Percentiles rank a stretch among this genome's conserved stretches.
These are phyloP conservation scores for Phalacrocorax aristotelis DNA, from an alignment of 2,113 vertebrate species.

Conservation along the genomic window DNA sequence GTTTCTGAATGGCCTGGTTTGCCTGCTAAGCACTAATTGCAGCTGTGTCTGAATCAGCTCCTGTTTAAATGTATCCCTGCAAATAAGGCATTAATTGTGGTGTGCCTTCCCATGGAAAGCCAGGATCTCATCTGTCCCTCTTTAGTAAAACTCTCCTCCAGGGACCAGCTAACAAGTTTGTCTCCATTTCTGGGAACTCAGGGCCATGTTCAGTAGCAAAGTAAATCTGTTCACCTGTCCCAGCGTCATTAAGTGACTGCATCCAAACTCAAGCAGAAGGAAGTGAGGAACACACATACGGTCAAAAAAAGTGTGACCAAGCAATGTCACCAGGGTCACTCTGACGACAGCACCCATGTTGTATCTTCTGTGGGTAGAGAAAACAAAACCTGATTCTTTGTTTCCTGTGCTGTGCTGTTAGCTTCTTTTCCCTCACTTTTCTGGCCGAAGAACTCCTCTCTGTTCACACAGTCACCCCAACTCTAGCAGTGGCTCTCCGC, in stretches of 20 bases:
- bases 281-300: background rate
- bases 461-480: background rate
- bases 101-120: background rate
- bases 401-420: background rate
- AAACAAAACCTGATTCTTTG: background rate
- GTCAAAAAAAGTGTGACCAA: background rate
- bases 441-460: background rate
- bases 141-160: background rate
- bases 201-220: background rate
- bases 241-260: background rate
- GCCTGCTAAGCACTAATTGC: background rate
- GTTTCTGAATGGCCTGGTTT: background rate
- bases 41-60: conserved; percentile 10
- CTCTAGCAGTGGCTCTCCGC: background rate
- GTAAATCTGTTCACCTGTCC: background rate
- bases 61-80: background rate
- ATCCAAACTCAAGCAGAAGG: background rate
- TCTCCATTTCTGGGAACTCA: background rate
- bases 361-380: background rate
- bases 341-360: background rate
- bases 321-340: background rate
- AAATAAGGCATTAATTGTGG: background rate
- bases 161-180: background rate
- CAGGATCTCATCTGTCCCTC: background rate
- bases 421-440: background rate